Evolutionary conservation across 2,888 invertebrate species (phyloP), one percentile per base, ranked within the genome.

Genomic region (Drosophila multiciliata): DNA sequence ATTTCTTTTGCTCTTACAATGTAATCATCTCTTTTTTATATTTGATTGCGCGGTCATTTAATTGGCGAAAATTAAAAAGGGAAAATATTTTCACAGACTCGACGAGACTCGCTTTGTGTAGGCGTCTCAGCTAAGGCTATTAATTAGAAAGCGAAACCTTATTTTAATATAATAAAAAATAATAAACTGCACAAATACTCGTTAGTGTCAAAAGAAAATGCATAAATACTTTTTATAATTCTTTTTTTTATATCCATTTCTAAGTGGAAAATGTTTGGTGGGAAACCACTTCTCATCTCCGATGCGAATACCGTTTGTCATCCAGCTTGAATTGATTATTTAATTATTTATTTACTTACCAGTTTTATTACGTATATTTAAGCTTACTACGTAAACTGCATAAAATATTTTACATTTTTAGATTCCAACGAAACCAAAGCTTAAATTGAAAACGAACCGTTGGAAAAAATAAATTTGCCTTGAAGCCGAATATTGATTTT

Each of bases 11-110:
- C 53, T 42, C 67, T 82, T 78, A 67, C 70, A 74, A 67, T 80
- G 80, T 73, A 80, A 80, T 79, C 83, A 79, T 65, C 49, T 61
- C 29, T 63, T 53, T 76, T 66, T 42, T 54, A 11, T 33, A 38
- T 71, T 66, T 83, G 55, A 52, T 68, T 87, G 73, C 66, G 65
- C 55, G 81, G 68, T 76, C 73, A 80, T 82, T 81, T 87, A 87
- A 87, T 87, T 87, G 87, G 87, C 87, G 82, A 87, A 87, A 89
- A 90, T 90, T 88, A 80, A 90, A 87, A 90, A 89, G 87, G 87
- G 90, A 87, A 87, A 87, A 89, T 69, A 78, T 66, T 66, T 82
- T 76, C 57, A 75, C 52, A 75, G 66, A 71, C 58, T 64, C 61
- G 32, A 29, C 23, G 15, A 58, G 38, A 59, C 40, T 42, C 73